A percentile compares a stretch with the other conserved stretches of the same genome.
phyloP scores from a whole-genome alignment of 2,888 invertebrate species.

The Laothoe populi region DNA sequence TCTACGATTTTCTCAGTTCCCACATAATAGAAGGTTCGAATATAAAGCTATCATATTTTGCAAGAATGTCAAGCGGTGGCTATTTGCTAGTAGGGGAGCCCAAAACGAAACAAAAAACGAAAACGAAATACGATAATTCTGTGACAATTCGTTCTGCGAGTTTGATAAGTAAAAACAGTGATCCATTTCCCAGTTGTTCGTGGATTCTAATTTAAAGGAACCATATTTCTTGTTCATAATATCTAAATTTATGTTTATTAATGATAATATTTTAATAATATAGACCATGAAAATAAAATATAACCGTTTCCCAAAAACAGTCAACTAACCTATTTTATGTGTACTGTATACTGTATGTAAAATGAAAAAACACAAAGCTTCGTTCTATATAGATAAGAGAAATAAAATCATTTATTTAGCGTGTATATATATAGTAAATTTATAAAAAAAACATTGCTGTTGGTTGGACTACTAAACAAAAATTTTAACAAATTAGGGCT shows the following conservation, averaged over 20 bases:
- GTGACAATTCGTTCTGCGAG: not conserved
- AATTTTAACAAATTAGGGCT: too few species aligned
- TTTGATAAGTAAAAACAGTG: not conserved
- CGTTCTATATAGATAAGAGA: too few species aligned
- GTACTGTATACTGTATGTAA: too few species aligned
- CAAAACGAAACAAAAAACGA: constrained; percentile 5
- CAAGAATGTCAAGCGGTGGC: constrained; percentile 1
- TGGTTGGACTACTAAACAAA: too few species aligned
- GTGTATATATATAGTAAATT: too few species aligned
- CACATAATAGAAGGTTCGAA: not conserved
- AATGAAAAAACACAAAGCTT: too few species aligned
- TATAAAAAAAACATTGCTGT: too few species aligned
- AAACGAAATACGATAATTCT: not conserved
- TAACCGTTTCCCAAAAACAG: too few species aligned
- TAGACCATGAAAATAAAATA: not conserved
- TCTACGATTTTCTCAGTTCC: constrained; percentile 3
- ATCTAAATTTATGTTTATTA: not conserved
- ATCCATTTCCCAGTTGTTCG: not conserved
- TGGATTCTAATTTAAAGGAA: not conserved
- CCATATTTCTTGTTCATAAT: not conserved
- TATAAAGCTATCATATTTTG: constrained; percentile 2
- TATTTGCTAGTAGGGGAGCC: too few species aligned
- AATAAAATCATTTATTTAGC: too few species aligned
- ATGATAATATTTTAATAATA: not conserved
- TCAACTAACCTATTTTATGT: too few species aligned